These are phyloP conservation scores for Albula glossodonta DNA, from an alignment of 2,113 vertebrate species.

Conservation along the genomic window DNA sequence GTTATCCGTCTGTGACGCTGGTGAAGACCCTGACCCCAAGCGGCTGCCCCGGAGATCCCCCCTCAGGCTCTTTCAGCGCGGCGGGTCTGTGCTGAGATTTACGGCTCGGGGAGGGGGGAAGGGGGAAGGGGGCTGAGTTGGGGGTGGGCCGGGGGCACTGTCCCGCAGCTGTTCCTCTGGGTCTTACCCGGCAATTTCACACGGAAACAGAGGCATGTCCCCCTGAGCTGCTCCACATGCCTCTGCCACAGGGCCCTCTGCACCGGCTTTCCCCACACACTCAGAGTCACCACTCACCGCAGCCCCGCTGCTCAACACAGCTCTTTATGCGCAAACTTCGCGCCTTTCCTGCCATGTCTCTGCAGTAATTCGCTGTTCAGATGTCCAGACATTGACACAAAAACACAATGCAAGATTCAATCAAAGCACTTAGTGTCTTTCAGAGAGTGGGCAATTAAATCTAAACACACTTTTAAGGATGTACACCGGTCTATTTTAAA, in stretches of 20 bases:
- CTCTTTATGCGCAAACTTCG: too few species aligned
- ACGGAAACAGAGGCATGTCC: constrained; percentile 65
- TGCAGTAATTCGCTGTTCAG: too few species aligned
- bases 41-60: constrained; percentile 63
- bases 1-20: constrained; percentile 52
- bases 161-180: constrained; percentile 74
- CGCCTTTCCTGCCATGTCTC: too few species aligned
- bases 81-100: constrained; percentile 69
- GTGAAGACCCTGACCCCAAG: constrained; percentile 65
- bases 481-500: too few species aligned
- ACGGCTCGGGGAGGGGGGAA: constrained; percentile 51
- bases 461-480: too few species aligned
- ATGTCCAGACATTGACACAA: too few species aligned
- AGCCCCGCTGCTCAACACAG: background rate
- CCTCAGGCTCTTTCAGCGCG: constrained; percentile 69
- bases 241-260: constrained; percentile 52
- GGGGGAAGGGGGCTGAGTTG: constrained; percentile 18
- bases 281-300: background rate
- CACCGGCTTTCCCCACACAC: constrained; percentile 49
- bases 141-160: constrained; percentile 54
- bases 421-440: too few species aligned
- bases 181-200: constrained; percentile 76
- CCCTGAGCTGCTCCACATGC: constrained; percentile 68
- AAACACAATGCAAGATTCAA: too few species aligned
- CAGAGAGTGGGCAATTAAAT: too few species aligned